Evolutionary conservation across 2,797 vertebrate genomes (phyloP).

Genomic region (Emys orbicularis): DNA sequence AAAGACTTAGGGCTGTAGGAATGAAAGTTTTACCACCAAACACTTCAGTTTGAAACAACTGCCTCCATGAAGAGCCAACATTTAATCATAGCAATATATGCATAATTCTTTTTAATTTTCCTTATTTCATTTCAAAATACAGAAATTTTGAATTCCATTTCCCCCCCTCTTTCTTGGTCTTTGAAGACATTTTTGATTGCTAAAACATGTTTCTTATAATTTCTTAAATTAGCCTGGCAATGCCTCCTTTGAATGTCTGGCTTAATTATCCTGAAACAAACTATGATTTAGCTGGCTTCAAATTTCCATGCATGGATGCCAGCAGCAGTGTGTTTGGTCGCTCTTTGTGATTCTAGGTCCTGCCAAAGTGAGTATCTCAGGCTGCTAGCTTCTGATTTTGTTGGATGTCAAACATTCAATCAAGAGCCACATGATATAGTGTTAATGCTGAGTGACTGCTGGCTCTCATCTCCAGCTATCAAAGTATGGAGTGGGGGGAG

Average conservation of each 20-base stretch:
- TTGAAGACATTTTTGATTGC: conserved; percentile 34
- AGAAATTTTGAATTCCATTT: conserved; percentile 37
- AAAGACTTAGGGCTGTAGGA: not conserved
- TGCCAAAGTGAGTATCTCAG: conserved; percentile 59
- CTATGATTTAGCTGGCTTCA: conserved; percentile 59
- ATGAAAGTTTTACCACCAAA: not conserved
- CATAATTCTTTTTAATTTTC: not conserved
- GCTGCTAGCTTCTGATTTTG: conserved; percentile 40
- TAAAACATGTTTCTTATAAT: conserved; percentile 71
- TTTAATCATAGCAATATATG: not conserved
- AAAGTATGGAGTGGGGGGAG: not conserved
- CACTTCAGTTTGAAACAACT: not conserved
- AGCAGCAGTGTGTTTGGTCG: conserved; percentile 48
- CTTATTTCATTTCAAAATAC: conserved; percentile 28
- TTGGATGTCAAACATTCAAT: conserved; percentile 1
- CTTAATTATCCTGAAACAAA: conserved; percentile 64
- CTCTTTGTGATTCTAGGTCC: not conserved
- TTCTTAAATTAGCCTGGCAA: conserved; percentile 68
- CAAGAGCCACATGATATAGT: not conserved
- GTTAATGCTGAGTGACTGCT: not conserved
- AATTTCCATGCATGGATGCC: conserved; percentile 63
- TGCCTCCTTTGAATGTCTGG: conserved; percentile 58
- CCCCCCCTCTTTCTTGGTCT: not conserved
- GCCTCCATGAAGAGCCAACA: not conserved
- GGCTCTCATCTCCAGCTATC: conserved; percentile 15